A percentile compares a stretch with the other conserved stretches of the same genome.
Evolutionary conservation across 2,888 invertebrate species (phyloP).

Genomic region (Caenorhabditis zanzibari): DNA sequence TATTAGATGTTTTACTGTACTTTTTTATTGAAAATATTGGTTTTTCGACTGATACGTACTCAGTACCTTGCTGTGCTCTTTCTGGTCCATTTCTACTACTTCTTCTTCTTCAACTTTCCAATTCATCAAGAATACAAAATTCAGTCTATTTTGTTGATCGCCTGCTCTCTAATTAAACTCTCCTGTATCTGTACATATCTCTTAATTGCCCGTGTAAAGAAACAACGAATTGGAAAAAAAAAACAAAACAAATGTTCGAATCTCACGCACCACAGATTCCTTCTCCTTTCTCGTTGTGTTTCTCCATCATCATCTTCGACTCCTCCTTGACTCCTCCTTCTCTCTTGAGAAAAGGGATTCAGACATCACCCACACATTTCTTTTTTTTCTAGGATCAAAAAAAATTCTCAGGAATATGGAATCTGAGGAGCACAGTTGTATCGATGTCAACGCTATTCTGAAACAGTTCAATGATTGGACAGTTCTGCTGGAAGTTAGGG

Average conservation of each 20-base stretch:
- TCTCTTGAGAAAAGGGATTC: conserved; percentile 15
- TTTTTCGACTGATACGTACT: too few relatives aligned
- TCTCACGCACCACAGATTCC: conserved; percentile 58
- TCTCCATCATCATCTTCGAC: conserved; percentile 27
- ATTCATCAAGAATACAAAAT: too few relatives aligned
- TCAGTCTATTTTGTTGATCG: neutral
- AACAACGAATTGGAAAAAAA: conserved; percentile 27
- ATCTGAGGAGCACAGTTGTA: conserved; percentile 63
- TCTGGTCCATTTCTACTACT: too few relatives aligned
- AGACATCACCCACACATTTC: conserved; percentile 18
- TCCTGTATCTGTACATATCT: conserved; percentile 3
- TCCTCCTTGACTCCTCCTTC: conserved; percentile 31
- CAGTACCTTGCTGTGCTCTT: too few relatives aligned
- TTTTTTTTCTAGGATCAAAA: conserved; percentile 30
- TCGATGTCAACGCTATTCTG: conserved; percentile 79
- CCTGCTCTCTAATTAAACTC: conserved; percentile 2
- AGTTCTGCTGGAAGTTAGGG: conserved; percentile 77
- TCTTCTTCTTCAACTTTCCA: too few relatives aligned
- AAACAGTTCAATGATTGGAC: conserved; percentile 79
- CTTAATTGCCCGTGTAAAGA: conserved; percentile 25
- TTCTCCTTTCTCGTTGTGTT: neutral
- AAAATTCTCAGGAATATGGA: conserved; percentile 29
- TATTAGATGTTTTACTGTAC: too few relatives aligned
- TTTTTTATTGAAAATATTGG: too few relatives aligned
- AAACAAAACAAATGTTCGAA: conserved; percentile 62